phyloP scores from a whole-genome alignment of 2,888 invertebrate genomes.

The Drosophila infuscata region DNA sequence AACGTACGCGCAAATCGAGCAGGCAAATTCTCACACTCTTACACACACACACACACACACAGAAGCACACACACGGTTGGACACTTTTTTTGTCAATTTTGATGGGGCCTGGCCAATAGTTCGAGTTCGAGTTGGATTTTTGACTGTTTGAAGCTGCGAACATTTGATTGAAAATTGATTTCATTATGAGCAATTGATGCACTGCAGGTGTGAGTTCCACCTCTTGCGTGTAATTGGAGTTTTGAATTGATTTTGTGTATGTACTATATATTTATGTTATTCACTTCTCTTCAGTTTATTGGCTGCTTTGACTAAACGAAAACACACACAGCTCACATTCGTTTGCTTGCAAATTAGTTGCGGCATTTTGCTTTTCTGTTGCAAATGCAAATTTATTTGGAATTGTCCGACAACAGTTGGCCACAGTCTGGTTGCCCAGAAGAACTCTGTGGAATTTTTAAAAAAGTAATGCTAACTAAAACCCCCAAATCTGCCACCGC shows the following conservation, averaged over 20 bases:
- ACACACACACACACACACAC: constrained; percentile 1
- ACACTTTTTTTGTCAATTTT: constrained; percentile 49
- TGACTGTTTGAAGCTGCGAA: constrained; percentile 29
- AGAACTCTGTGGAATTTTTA: constrained; percentile 32
- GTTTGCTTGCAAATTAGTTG: constrained; percentile 65
- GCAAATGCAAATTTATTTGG: constrained; percentile 61
- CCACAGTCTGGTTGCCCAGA: constrained; percentile 12
- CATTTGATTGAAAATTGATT: constrained; percentile 84
- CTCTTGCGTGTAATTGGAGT: constrained; percentile 46
- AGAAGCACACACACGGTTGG: constrained; percentile 1
- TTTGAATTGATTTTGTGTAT: constrained; percentile 6
- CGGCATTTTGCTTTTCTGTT: constrained; percentile 38
- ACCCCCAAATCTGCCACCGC: neutral
- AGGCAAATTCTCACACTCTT: constrained; percentile 10
- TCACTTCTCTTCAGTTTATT: neutral
- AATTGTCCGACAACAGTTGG: constrained; percentile 26
- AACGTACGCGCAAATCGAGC: constrained; percentile 26
- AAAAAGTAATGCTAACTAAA: constrained; percentile 25
- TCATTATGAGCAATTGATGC: constrained; percentile 77
- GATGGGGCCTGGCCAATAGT: constrained; percentile 23
- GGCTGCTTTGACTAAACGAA: constrained; percentile 11
- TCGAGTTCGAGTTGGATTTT: constrained; percentile 19
- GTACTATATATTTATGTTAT: constrained; percentile 2
- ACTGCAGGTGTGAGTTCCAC: constrained; percentile 7
- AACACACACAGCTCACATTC: neutral